Conservation (phyloP, 2,113 vertebrate species). For the Zingel zingel region DNA sequence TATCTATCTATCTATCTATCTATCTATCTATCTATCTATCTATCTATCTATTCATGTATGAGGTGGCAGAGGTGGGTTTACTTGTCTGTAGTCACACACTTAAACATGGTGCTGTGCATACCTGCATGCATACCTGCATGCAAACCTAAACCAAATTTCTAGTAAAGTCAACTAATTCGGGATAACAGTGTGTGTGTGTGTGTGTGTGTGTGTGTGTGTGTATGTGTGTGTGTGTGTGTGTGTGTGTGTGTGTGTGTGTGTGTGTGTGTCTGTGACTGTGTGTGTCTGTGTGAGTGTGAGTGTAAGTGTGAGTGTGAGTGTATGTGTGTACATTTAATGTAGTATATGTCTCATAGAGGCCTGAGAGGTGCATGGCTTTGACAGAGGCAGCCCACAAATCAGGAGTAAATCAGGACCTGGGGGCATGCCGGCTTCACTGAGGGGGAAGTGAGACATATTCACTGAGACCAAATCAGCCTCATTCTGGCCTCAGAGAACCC, state of each 20-base stretch:
- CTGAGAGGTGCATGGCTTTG: conserved; percentile 75
- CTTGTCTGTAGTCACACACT: neutral
- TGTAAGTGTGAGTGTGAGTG: conserved; percentile 1
- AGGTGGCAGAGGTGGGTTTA: neutral
- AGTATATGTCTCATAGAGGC: conserved; percentile 55
- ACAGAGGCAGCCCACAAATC: conserved; percentile 82
- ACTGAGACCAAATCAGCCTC: conserved; percentile 80
- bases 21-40: conserved; percentile 31
- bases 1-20: conserved; percentile 33
- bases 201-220: conserved; percentile 9
- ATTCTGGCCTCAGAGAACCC: conserved; percentile 72
- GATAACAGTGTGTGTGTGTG: neutral
- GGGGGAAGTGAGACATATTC: conserved; percentile 83
- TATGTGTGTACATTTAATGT: conserved; percentile 37
- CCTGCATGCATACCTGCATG: conserved; percentile 17
- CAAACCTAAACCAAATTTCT: neutral
- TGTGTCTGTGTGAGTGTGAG: neutral
- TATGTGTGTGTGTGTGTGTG: no score
- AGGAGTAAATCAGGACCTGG: conserved; percentile 79
- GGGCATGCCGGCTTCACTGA: conserved; percentile 80
- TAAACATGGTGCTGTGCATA: conserved; percentile 23
- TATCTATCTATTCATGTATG: neutral
- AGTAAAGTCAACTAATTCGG: no score
- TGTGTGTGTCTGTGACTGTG: conserved; percentile 21
- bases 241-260: conserved; percentile 16